Base-by-base conservation (phyloP, 2,113 vertebrate genomes). In the Alaudala cheleensis region DNA sequence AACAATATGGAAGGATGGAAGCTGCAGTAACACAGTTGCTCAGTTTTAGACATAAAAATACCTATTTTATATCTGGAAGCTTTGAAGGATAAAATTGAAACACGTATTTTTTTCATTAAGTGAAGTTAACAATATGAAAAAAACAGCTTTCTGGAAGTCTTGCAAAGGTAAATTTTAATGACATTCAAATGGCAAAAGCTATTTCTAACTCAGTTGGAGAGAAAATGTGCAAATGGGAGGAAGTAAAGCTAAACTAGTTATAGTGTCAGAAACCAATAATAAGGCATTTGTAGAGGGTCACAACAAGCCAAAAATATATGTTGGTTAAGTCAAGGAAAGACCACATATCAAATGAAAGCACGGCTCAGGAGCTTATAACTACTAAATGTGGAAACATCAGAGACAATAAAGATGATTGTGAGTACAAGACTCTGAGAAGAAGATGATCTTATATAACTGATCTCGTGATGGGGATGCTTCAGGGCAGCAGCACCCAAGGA, bases 181-280 rank as follows among this genome's bases (percentile, higher is more conserved):
- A 39, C 9, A 76, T 76, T 76, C 10, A 69, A 56, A 49, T 25
- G 13, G 45, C 15, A 22, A 64, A 82, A 4, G 11, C 7, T 61
- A 47, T 61, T 86, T 61, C 37, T 77, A 89, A 80, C 8, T 37
- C 39, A 22, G 5, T 1, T 12, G 7, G 14, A 72, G 8, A 64
- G 19, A 86, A 82, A 67, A 34, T 0, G 0, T 2, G 4, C 13
- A 65, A 69, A 64, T 10, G 1, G 2, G 5, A 14, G 10, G 4
- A 78, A 44, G 12, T 24, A 56, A 76, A 83, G 54, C 14, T 67
- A 69, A 92, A 66, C 12, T 24, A 70, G 20, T 15, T 45, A n/a
- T 1, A 4, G 45, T 14, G 7, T 13, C 37, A 25, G 31, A 44
- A 8, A 4, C 25, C n/a, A 80, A 31, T 22, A 51, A 29, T 6